Conservation (phyloP, 1,140 invertebrate species). For the Hormaphis cornu region DNA sequence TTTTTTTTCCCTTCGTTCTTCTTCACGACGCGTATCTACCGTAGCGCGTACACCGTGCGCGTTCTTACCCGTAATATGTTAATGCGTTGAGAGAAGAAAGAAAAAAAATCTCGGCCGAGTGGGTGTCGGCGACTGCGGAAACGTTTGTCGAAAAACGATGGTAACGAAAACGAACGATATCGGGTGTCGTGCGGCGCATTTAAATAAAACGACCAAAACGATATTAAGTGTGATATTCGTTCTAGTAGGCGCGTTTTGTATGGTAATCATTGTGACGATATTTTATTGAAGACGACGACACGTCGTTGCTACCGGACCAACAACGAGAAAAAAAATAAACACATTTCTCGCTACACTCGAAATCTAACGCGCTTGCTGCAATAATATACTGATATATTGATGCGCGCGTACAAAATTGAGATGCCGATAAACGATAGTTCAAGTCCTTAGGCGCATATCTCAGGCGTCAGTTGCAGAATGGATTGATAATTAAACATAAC, state of each 20-base stretch:
- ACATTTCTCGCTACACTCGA: too few species aligned
- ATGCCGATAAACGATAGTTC: too few species aligned
- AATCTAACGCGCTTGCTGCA: too few species aligned
- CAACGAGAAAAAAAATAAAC: too few species aligned
- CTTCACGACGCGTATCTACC: not conserved
- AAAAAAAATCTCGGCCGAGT: not conserved
- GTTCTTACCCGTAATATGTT: not conserved
- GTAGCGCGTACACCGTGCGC: not conserved
- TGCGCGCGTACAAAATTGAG: too few species aligned
- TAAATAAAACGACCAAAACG: slow-evolving; percentile 25
- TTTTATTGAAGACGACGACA: not conserved
- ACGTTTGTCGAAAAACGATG: not conserved
- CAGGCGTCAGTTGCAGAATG: too few species aligned
- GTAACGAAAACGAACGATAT: slow-evolving; percentile 8
- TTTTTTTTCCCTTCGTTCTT: not conserved
- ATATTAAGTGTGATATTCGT: not conserved
- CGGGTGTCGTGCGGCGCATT: slow-evolving; percentile 10
- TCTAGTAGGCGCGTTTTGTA: not conserved
- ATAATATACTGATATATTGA: too few species aligned
- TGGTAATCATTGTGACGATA: not conserved
- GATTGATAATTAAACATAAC: too few species aligned
- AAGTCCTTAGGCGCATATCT: too few species aligned
- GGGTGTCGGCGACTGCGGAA: not conserved
- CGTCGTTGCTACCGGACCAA: not conserved
- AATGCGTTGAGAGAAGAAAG: not conserved